These are phyloP conservation scores for Apocrypta bakeri DNA, from an alignment of 1,140 invertebrate genomes.

Conservation along the genomic window DNA sequence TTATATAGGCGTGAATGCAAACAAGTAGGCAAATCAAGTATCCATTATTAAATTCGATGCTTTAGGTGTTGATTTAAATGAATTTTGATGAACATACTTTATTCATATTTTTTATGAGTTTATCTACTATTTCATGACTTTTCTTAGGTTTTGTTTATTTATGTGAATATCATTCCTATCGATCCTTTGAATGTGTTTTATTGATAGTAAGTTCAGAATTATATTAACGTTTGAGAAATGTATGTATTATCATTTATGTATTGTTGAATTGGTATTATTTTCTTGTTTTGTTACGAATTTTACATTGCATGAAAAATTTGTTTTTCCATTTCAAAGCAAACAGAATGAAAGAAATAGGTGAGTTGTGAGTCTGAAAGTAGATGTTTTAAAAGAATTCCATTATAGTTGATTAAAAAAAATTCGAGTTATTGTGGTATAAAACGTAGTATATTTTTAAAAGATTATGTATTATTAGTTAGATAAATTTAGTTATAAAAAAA, in stretches of 20 bases:
- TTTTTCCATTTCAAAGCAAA: constrained; percentile 6
- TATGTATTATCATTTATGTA: not conserved
- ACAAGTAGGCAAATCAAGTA: constrained; percentile 16
- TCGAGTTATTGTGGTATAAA: constrained; percentile 6
- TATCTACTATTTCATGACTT: constrained; percentile 40
- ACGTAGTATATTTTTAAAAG: constrained; percentile 15
- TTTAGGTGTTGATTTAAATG: not conserved
- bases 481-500: constrained; percentile 14
- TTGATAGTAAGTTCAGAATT: not conserved
- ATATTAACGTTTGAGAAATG: not conserved
- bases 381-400: constrained; percentile 10
- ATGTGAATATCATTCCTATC: constrained; percentile 14
- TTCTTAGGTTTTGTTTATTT: constrained; percentile 49
- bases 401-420: not conserved
- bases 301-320: constrained; percentile 29
- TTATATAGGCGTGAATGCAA: constrained; percentile 24
- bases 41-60: not conserved
- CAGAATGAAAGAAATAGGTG: constrained; percentile 16
- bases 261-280: constrained; percentile 11
- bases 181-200: not conserved
- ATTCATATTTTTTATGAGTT: not conserved
- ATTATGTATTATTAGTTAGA: not conserved
- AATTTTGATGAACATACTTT: not conserved
- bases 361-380: not conserved
- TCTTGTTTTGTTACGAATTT: constrained; percentile 18